These are phyloP conservation scores for Euura lappo DNA, from an alignment of 1,140 invertebrate genomes.

Conservation along the genomic window DNA sequence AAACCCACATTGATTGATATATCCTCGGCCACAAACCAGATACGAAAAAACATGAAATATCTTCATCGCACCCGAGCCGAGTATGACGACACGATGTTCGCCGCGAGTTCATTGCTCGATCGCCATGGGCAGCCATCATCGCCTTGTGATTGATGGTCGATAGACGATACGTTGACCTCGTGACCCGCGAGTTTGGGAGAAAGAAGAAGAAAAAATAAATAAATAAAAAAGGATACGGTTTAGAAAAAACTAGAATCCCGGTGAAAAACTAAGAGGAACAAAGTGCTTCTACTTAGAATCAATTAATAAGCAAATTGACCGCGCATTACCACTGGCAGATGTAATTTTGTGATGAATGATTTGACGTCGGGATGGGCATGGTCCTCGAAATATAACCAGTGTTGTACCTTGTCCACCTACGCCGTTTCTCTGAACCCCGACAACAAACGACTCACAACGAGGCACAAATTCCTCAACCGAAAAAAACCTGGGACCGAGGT, in stretches of 20 bases:
- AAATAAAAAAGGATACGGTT: not conserved
- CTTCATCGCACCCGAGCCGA: constrained; percentile 11
- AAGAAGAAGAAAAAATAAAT: not conserved
- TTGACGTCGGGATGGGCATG: constrained; percentile 15
- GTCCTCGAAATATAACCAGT: constrained; percentile 29
- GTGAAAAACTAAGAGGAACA: not conserved
- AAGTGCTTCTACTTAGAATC: constrained; percentile 27
- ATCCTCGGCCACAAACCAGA: too few species aligned
- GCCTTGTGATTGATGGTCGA: constrained; percentile 10
- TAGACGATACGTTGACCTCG: constrained; percentile 9
- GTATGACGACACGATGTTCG: not conserved
- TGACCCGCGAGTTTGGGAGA: not conserved
- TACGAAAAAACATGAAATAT: not conserved
- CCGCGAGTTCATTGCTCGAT: not conserved
- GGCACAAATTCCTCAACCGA: constrained; percentile 9
- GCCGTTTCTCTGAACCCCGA: not conserved
- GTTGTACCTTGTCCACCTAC: constrained; percentile 32
- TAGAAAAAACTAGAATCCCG: not conserved
- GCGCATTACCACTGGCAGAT: constrained; percentile 34
- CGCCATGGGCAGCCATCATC: constrained; percentile 17
- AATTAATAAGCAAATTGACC: constrained; percentile 42
- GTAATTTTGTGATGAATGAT: constrained; percentile 15
- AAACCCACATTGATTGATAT: constrained; percentile 1
- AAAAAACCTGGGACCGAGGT: not conserved
- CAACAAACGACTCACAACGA: constrained; percentile 8